Base-by-base conservation (phyloP, 2,888 invertebrate genomes). In the Chydorus sphaericus region DNA sequence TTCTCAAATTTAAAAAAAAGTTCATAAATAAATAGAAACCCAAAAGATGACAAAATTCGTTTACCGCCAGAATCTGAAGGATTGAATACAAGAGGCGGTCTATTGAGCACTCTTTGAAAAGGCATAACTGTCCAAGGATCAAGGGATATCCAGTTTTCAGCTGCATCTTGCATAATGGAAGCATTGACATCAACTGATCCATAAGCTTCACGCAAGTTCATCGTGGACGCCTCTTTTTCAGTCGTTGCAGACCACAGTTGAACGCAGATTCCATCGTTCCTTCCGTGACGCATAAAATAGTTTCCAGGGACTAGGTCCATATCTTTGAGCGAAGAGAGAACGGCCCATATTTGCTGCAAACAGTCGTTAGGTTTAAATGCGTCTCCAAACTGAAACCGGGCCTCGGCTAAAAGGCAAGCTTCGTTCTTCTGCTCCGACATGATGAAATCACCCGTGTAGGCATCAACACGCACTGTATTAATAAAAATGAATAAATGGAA, bases 401-500 rank as follows among this genome's bases (percentile, higher is more conserved):
- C 50, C 26, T 56, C 49, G 11, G 49, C 30, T 16, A 33, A 20
- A 11, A 56, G 33, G 23, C 48, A 48, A 16, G 30, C 14, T 14
- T 10, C 50, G 29, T 57, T 51, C 53, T 54, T 58, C 36, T 55
- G 26, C 37, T 61, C 60, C 11, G 48, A 10, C 57, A 59, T 54
- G n/a, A 59, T 58, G 5, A 60, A 31, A 37, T 61, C 58, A 8
- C 54, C 54, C 11, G 60, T 58, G 56, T 58, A 58, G 20, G 57
- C 58, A 37, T 58, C 53, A 3, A 59, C 26, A 10, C 60, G 61
- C 3, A 55, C 61, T 61, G 31, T 4, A 39, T 48, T 20, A 48
- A 52, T 18, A 30, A 39, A 38, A 11, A 23, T 23, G 51, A 14
- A 14, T 26, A 26, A 23, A 1, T 23, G 1, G n/a, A n/a, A 10